Conservation (phyloP, 2,888 invertebrate genomes). For the Ecliptopera silaceata region DNA sequence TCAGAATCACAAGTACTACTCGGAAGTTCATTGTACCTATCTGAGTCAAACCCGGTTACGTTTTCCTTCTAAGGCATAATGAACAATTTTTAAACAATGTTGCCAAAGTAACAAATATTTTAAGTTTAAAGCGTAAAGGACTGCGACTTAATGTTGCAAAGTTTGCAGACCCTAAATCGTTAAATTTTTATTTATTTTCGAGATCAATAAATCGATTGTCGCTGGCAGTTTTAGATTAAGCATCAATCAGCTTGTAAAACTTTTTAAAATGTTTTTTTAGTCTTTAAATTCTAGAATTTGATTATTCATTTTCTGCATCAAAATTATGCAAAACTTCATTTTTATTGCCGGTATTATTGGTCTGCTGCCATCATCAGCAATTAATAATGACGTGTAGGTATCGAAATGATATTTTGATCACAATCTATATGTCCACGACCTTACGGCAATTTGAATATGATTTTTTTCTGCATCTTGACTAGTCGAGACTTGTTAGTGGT, state of each 20-base stretch:
- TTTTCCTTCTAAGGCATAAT: constrained; percentile 49
- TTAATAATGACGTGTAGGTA: constrained; percentile 36
- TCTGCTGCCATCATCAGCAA: constrained; percentile 37
- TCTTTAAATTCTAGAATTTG: constrained; percentile 33
- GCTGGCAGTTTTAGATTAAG: constrained; percentile 41
- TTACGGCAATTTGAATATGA: constrained; percentile 41
- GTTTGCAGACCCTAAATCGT: constrained; percentile 2
- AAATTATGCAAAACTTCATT: constrained; percentile 32
- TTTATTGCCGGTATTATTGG: constrained; percentile 38
- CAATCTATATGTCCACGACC: constrained; percentile 36
- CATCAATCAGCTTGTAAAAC: constrained; percentile 55
- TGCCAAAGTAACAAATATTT: constrained; percentile 59
- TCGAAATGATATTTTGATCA: constrained; percentile 32
- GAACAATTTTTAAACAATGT: constrained; percentile 61
- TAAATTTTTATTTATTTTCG: constrained; percentile 36
- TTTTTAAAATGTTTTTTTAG: constrained; percentile 54
- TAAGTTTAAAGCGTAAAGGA: constrained; percentile 50
- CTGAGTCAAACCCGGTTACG: constrained; percentile 66
- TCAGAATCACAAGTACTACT: constrained; percentile 54
- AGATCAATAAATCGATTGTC: constrained; percentile 43
- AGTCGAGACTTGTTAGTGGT: constrained; percentile 60
- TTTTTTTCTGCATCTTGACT: constrained; percentile 48
- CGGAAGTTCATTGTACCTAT: constrained; percentile 72
- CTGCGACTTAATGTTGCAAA: constrained; percentile 37
- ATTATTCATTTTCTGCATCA: constrained; percentile 33